phyloP scores from a whole-genome alignment of 2,888 invertebrate genomes.

The Acrobasis repandana region DNA sequence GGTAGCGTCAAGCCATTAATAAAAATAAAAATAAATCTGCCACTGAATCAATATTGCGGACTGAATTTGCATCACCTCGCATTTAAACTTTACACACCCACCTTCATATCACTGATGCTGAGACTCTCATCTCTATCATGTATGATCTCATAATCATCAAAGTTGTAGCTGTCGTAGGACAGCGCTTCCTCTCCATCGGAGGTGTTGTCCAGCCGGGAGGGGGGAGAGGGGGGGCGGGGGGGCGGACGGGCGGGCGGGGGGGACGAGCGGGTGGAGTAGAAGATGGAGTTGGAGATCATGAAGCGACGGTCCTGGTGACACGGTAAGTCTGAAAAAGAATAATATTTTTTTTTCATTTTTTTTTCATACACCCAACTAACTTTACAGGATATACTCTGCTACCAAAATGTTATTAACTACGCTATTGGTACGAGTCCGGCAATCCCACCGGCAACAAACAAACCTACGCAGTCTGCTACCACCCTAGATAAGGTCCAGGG shows the following conservation, averaged over 20 bases:
- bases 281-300: constrained; percentile 58
- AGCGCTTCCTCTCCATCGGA: constrained; percentile 69
- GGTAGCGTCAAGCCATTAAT: too few species aligned
- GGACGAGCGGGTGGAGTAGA: constrained; percentile 50
- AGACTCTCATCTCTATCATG: constrained; percentile 54
- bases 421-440: too few species aligned
- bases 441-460: too few species aligned
- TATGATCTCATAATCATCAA: constrained; percentile 75
- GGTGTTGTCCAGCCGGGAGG: constrained; percentile 28
- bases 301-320: constrained; percentile 70
- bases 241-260: constrained; percentile 12
- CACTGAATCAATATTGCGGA: too few species aligned
- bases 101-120: constrained; percentile 37
- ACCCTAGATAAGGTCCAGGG: too few species aligned
- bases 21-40: too few species aligned
- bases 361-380: too few species aligned
- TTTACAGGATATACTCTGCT: too few species aligned
- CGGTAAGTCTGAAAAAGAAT: constrained; percentile 58
- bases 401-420: too few species aligned
- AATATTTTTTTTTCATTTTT: background rate
- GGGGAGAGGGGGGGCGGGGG: constrained; percentile 16
- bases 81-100: background rate
- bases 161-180: constrained; percentile 60
- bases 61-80: background rate
- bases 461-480: too few species aligned